Evolutionary conservation across 2,888 invertebrate genomes (phyloP).

Genomic region (Gibbula magus): DNA sequence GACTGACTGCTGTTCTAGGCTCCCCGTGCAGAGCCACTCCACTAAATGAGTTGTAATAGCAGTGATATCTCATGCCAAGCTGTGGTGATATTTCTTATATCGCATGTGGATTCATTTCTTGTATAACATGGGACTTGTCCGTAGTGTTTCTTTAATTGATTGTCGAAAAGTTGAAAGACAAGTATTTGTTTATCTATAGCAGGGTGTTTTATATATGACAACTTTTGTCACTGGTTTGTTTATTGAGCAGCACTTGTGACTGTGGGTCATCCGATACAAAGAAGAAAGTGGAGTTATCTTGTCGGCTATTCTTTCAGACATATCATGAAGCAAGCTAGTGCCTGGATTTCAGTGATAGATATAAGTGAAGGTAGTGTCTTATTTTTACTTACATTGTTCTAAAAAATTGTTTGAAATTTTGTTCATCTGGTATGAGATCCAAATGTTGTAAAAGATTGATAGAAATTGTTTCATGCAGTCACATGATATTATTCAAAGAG

Average conservation of each 20-base stretch:
- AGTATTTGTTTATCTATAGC: too few species aligned
- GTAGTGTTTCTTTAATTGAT: too few species aligned
- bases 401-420: background rate
- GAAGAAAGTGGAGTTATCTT: too few species aligned
- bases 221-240: conserved; percentile 1
- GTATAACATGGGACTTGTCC: too few species aligned
- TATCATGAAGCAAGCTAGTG: background rate
- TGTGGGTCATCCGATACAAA: too few species aligned
- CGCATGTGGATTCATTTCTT: too few species aligned
- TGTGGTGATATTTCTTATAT: too few species aligned
- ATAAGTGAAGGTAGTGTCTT: background rate
- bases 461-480: background rate
- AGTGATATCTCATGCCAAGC: background rate
- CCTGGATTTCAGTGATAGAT: background rate
- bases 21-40: background rate
- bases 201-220: background rate
- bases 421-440: too few species aligned
- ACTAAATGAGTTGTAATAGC: background rate
- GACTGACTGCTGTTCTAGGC: background rate
- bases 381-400: background rate
- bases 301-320: background rate
- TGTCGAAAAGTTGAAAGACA: too few species aligned
- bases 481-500: background rate
- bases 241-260: background rate
- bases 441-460: background rate